Percentiles rank a stretch among this genome's conserved stretches.
These are phyloP conservation scores for Lepus timidus DNA, from an alignment of 2,113 vertebrate species.

Conservation along the genomic window DNA sequence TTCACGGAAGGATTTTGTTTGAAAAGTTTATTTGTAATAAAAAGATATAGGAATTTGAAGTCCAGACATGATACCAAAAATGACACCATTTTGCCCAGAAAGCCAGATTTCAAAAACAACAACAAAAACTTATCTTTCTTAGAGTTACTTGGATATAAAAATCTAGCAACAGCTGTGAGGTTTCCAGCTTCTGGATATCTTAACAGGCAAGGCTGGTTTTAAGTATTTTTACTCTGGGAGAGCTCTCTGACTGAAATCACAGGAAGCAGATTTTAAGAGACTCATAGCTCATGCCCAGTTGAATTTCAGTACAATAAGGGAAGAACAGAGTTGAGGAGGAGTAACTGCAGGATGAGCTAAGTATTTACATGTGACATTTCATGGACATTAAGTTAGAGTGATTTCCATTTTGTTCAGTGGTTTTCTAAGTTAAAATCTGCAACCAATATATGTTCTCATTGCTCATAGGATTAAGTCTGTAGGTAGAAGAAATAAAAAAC, in stretches of 20 bases:
- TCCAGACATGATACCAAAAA: background rate
- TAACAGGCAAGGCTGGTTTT: background rate
- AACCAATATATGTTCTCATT: background rate
- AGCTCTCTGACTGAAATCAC: background rate
- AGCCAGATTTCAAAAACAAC: background rate
- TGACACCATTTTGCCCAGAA: background rate
- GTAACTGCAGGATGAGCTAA: background rate
- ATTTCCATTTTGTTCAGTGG: background rate
- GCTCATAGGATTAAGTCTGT: background rate
- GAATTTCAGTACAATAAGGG: constrained; percentile 8
- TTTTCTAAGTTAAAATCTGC: background rate
- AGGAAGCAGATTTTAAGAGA: constrained; percentile 9
- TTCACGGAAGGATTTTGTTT: background rate
- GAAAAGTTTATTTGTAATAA: background rate
- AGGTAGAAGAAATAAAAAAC: background rate
- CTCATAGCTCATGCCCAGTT: background rate
- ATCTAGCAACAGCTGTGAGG: background rate
- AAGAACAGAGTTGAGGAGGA: constrained; percentile 16
- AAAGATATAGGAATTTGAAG: background rate
- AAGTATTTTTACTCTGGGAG: background rate
- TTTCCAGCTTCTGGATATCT: background rate
- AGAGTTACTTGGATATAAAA: background rate
- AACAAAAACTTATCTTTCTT: background rate
- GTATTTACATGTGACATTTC: background rate
- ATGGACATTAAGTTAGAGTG: background rate